These are phyloP conservation scores for Drosophila ohnishii DNA, from an alignment of 1,140 invertebrate genomes.

Conservation along the genomic window DNA sequence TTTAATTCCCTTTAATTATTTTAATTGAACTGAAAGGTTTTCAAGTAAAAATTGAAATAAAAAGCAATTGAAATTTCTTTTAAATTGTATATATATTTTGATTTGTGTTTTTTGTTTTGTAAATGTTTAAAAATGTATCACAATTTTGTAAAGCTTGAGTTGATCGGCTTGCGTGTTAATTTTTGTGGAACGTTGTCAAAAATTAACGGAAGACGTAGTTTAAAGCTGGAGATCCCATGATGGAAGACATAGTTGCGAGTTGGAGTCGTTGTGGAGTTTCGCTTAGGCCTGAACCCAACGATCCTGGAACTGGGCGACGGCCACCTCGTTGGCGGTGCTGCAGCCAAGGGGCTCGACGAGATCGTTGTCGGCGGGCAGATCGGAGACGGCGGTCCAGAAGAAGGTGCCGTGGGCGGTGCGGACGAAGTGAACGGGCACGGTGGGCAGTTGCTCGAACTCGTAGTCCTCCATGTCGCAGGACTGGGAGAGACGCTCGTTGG, in stretches of 20 bases:
- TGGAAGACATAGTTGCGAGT: constrained; percentile 65
- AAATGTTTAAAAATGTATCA: constrained; percentile 75
- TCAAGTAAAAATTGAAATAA: neutral
- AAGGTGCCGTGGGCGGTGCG: constrained; percentile 85
- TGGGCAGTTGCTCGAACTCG: constrained; percentile 83
- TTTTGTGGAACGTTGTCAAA: constrained; percentile 51
- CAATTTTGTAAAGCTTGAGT: constrained; percentile 80
- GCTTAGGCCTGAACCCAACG: constrained; percentile 84
- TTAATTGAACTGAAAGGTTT: neutral
- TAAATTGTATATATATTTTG: constrained; percentile 74
- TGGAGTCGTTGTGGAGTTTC: neutral
- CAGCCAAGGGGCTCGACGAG: constrained; percentile 77
- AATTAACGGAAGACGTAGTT: constrained; percentile 71
- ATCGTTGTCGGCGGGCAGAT: constrained; percentile 83
- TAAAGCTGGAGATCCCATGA: constrained; percentile 56
- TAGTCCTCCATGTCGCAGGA: constrained; percentile 79
- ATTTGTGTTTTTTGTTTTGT: constrained; percentile 39
- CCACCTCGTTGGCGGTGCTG: constrained; percentile 83
- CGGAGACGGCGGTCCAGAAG: constrained; percentile 85
- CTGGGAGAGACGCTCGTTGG: constrained; percentile 77
- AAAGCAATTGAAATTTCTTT: constrained; percentile 38
- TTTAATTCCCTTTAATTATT: neutral
- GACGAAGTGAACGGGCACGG: constrained; percentile 84
- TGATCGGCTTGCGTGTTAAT: constrained; percentile 65
- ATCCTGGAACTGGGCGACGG: constrained; percentile 78